These are phyloP conservation scores for Nerophis lumbriciformis DNA, from an alignment of 2,113 vertebrate genomes.

Conservation along the genomic window DNA sequence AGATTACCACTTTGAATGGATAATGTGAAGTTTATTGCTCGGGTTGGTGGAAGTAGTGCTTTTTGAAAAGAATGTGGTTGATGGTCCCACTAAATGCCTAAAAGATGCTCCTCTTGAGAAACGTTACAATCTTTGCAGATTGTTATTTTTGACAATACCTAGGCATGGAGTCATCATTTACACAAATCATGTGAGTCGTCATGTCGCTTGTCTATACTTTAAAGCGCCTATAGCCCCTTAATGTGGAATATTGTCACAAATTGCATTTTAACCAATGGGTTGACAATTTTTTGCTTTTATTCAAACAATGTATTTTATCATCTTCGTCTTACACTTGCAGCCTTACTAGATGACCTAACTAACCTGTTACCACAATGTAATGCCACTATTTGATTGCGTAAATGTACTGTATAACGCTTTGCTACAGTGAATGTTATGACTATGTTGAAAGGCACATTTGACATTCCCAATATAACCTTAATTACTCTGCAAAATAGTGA, in stretches of 20 bases:
- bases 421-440: conserved; percentile 39
- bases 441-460: background rate
- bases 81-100: conserved; percentile 22
- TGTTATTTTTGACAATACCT: conserved; percentile 22
- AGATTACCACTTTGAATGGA: too few relatives aligned
- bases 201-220: background rate
- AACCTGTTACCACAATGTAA: conserved; percentile 35
- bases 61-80: conserved; percentile 1
- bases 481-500: background rate
- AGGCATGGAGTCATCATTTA: conserved; percentile 14
- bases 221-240: background rate
- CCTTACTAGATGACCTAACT: conserved; percentile 40
- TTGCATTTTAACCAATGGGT: background rate
- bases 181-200: background rate
- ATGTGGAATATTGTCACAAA: too few relatives aligned
- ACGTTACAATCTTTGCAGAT: conserved; percentile 32
- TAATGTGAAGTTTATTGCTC: too few relatives aligned
- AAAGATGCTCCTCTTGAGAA: conserved; percentile 20
- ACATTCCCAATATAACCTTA: background rate
- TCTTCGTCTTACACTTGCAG: conserved; percentile 38
- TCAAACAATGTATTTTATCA: background rate
- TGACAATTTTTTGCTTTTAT: too few relatives aligned
- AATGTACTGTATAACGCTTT: conserved; percentile 24
- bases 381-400: conserved; percentile 38
- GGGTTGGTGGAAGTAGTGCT: background rate